Evolutionary conservation across 2,797 vertebrate species (phyloP).

Genomic region (Clarias pachynema): DNA sequence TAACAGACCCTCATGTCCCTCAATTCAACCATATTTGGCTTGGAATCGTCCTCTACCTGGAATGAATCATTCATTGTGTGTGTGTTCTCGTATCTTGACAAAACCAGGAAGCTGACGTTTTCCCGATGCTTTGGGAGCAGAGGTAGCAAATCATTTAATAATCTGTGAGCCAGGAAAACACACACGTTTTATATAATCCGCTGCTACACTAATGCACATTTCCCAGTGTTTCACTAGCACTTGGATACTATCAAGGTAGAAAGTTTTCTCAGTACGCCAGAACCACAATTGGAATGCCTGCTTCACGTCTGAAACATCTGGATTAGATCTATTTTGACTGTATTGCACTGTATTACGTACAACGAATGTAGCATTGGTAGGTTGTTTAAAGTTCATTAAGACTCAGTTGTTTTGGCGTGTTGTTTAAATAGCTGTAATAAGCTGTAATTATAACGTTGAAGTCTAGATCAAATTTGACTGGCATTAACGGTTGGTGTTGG

Average conservation of each 20-base stretch:
- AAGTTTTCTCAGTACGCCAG: no score
- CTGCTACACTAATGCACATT: no score
- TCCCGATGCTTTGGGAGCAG: constrained; percentile 29
- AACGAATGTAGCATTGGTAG: background rate
- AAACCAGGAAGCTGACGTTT: constrained; percentile 55
- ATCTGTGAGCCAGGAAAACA: constrained; percentile 10
- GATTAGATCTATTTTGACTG: background rate
- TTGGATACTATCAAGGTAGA: no score
- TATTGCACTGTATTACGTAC: background rate
- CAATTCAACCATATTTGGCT: constrained; percentile 2
- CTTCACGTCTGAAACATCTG: constrained; percentile 2
- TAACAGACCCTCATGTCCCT: background rate
- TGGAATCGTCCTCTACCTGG: background rate
- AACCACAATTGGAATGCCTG: no score
- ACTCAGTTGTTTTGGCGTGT: background rate
- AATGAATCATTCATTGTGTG: constrained; percentile 37
- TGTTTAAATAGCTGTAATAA: background rate
- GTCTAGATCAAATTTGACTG: background rate
- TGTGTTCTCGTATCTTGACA: constrained; percentile 41
- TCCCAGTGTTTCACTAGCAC: no score
- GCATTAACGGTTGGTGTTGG: background rate
- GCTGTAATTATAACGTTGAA: background rate
- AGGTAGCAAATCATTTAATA: constrained; percentile 38
- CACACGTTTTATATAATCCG: background rate
- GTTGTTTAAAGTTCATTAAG: background rate